Conservation (phyloP, 2,797 vertebrate genomes). For the Cyclura pinguis region DNA sequence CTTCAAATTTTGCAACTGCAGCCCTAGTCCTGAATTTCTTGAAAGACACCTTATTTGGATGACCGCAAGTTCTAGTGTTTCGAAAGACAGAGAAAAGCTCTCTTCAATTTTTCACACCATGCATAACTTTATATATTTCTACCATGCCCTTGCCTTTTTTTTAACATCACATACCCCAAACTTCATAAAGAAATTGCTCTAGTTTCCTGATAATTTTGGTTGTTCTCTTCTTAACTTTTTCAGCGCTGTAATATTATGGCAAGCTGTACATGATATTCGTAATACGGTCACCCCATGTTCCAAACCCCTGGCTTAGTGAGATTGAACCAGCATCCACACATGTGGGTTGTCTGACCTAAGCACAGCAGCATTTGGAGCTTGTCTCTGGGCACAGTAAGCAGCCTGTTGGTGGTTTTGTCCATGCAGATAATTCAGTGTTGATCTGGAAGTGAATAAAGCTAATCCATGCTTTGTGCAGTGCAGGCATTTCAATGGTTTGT, state of each 20-base stretch:
- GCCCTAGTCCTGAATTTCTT: background rate
- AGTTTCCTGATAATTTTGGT: background rate
- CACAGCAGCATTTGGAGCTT: background rate
- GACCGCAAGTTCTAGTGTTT: background rate
- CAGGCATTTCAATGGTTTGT: background rate
- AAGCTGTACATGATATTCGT: background rate
- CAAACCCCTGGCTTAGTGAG: background rate
- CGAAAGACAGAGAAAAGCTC: background rate
- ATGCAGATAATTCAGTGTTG: background rate
- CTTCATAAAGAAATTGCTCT: background rate
- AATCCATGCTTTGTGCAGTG: background rate
- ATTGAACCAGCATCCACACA: background rate
- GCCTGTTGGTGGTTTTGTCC: background rate
- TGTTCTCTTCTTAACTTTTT: background rate
- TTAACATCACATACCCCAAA: background rate
- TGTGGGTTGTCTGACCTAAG: too few relatives aligned
- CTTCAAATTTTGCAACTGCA: too few relatives aligned
- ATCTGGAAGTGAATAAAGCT: background rate
- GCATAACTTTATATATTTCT: background rate
- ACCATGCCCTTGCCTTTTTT: background rate
- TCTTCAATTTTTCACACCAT: background rate
- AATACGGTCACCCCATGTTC: background rate
- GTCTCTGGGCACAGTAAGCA: background rate
- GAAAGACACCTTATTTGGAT: background rate
- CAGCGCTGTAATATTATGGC: background rate